Evolutionary conservation across 2,888 invertebrate species (phyloP), one percentile per base, ranked within the genome.

Genomic region (Agrochola lychnidis): DNA sequence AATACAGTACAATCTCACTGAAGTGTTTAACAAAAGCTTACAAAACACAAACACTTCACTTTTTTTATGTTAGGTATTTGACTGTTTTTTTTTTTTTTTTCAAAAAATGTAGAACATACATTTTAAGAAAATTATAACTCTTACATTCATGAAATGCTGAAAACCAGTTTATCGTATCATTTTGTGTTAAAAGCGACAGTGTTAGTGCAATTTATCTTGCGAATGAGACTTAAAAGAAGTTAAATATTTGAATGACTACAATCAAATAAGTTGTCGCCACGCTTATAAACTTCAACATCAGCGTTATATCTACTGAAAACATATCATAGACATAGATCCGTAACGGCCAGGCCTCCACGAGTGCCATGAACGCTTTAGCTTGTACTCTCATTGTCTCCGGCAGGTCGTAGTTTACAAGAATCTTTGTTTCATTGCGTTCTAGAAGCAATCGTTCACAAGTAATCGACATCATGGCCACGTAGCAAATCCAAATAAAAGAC

Each of bases 251-350:
- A 83, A 95, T 92, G 36, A 94, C 92, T 53, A 95, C 91, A 86
- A 95, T 94, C 68, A 95, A 90, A 83, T 94, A 95, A 2, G 95
- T 94, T 0, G 95, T 94, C 25, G 94, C 92, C 4, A 95, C 92
- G 82, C 94, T 94, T 59, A 95, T 91, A 79, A 95, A 95, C 72
- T 94, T 95, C 14, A 95, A 86, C 87, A 95, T 92, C 9, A 96
- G 82, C 1, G 93, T 93, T 48, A 30, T 91, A 79, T 96, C 94
- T 3, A 96, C 90, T 9, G 92, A 90, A 81, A 95, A 93, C 94
- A 95, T 94, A 70, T 94, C 92, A 62, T 93, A 95, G 5, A 93
- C 87, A 51, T 86, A 90, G 12, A 94, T 89, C 0, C 87, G 84
- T 40, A 94, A 83, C 4, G 94, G 92, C 93, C 94, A 95, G 0